Evolutionary conservation across 2,113 vertebrate species (phyloP), one percentile per base, ranked within the genome.

Genomic region (Upupa epops): DNA sequence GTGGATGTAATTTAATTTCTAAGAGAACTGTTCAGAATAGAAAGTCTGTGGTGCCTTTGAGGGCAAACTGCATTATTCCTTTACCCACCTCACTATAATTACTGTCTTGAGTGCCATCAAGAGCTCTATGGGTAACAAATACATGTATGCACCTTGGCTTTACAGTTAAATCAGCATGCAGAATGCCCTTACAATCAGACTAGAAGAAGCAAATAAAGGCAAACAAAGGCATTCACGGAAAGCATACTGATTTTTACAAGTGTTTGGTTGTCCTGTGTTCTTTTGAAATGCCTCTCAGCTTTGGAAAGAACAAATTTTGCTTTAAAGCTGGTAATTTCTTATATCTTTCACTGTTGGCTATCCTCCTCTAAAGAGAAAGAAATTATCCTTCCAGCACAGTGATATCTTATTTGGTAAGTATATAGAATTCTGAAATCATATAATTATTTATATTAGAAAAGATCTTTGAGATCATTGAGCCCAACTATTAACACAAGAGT

Each of bases 51-150:
- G 18, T 56, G 52, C 2, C 8, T 70, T 79, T 61, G 16, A 29
- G 22, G 7, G 8, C 21, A 46, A 78, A 64, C 51, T 64, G 31
- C 11, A 14, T 36, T 5, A 64, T 60, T 55, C 3, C 3, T 1
- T 3, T 34, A 5, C 6, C 16, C 13, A 68, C 3, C 9, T 2
- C 5, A 1, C 45, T 70, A 20, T 0, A 0, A 5, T 12, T 60
- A 13, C 16, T 69, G 18, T 20, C 17, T 18, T 37, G 9, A 60
- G 20, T 32, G 5, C 9, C 34, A 29, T 45, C 48, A 89, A 60
- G 32, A 55, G 18, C 11, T 36, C 45, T 8, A 1, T 46, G 18
- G 13, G 11, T n/a, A n/a, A n/a, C n/a, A 12, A 58, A 9, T 22
- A 54, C 34, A 5, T 32, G 13, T 24, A 16, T 60, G 16, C 21